phyloP scores from a whole-genome alignment of 2,113 vertebrate genomes.

The Lipotes vexillifer region DNA sequence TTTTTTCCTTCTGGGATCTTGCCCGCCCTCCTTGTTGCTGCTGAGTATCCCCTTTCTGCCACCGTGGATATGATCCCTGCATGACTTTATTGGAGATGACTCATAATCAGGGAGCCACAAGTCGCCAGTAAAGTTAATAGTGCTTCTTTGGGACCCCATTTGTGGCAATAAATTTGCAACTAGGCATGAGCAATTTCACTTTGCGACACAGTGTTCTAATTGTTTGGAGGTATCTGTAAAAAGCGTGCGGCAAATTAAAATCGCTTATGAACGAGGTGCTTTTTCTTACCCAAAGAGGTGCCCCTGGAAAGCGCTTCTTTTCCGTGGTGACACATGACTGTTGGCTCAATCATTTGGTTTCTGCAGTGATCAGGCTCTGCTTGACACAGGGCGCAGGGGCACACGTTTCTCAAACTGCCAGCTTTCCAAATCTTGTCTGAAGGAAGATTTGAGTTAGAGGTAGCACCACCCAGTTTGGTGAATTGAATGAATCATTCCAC shows the following conservation, averaged over 20 bases:
- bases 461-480: background rate
- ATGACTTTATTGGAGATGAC: background rate
- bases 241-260: constrained; percentile 35
- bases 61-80: background rate
- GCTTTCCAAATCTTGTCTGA: background rate
- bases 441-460: background rate
- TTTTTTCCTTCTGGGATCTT: background rate
- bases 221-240: constrained; percentile 47
- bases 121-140: constrained; percentile 42
- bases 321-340: fast-evolving
- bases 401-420: background rate
- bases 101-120: constrained; percentile 3
- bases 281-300: background rate
- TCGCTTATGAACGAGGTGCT: background rate
- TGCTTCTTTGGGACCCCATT: constrained; percentile 34
- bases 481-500: background rate
- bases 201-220: constrained; percentile 32
- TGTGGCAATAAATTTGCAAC: constrained; percentile 34
- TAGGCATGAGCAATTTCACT: constrained; percentile 2
- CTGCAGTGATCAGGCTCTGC: background rate
- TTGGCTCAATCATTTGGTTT: background rate
- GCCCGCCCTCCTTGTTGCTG: background rate
- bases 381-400: background rate
- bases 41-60: background rate
- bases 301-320: background rate